Evolutionary conservation across 2,113 vertebrate species (phyloP), one percentile per base, ranked within the genome.

Genomic region (Pelusios castaneus): DNA sequence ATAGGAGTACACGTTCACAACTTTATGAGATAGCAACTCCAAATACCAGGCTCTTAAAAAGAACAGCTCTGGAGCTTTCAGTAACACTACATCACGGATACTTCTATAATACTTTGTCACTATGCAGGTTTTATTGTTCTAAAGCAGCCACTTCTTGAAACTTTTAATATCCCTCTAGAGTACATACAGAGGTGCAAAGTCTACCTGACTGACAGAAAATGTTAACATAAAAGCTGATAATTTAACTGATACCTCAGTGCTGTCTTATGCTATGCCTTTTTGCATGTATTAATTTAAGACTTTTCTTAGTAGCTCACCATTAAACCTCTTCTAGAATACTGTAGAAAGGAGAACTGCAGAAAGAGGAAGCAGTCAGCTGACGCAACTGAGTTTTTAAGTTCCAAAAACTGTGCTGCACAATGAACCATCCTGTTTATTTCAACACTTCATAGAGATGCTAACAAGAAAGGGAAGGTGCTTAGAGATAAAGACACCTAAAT

Each of bases 1-100:
- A 5, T 1, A 55, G 0, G 0, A 49, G 3, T 14, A 17, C 47
- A 25, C 49, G 22, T 80, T 77, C 34, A 77, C 51, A 5, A 10
- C 83, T 94, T 14, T 24, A 22, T 6, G 29, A 24, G 2, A n/a
- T 2, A 55, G 17, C 1, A 6, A 79, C 54, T 1, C 43, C 21
- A 16, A 9, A 21, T 70, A 38, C 21, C 21, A 38, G 63, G 34
- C 22, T 70, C 34, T 70, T 70, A 38, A 8, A n/a, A 21, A 70
- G 63, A 38, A 17, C n/a, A 70, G 17, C n/a, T 70, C 34, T 70
- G 63, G n/a, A 70, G 34, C n/a, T 70, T 70, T 70, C n/a, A 38
- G n/a, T 70, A 10, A 70, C n/a, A 34, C 63, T 38, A 4, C 19
- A 21, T 70, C 34, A 70, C 22, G 10, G n/a, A 22, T 70, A 70